These are phyloP conservation scores for Himalopsyche japonica DNA, from an alignment of 2,888 invertebrate genomes.

Conservation along the genomic window DNA sequence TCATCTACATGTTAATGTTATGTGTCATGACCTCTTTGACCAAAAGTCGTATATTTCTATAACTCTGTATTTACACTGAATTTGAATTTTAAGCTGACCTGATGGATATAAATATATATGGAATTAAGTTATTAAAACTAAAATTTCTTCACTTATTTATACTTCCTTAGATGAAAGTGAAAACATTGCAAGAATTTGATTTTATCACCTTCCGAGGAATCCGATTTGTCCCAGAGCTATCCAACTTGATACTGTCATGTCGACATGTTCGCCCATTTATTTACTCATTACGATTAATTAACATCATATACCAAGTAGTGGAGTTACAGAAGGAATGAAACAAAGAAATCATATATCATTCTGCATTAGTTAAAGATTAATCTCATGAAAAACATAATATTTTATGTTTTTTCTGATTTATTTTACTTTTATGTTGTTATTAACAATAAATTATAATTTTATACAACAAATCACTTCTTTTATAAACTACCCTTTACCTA, in stretches of 20 bases:
- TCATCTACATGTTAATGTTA: slow-evolving; percentile 65
- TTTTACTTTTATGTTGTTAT: slow-evolving; percentile 35
- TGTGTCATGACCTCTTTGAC: slow-evolving; percentile 58
- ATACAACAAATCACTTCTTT: slow-evolving; percentile 32
- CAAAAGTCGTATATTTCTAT: slow-evolving; percentile 56
- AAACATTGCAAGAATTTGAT: slow-evolving; percentile 1
- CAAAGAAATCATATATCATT: slow-evolving; percentile 1
- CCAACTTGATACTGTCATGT: slow-evolving; percentile 10
- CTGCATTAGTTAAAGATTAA: slow-evolving; percentile 14
- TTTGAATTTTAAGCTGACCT: slow-evolving; percentile 65
- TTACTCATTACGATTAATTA: neutral
- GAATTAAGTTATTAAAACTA: slow-evolving; percentile 66
- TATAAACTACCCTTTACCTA: neutral
- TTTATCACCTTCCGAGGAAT: neutral
- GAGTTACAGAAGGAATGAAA: neutral
- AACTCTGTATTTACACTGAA: slow-evolving; percentile 65
- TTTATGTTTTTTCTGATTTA: slow-evolving; percentile 25
- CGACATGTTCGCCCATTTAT: neutral
- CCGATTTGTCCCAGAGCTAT: slow-evolving; percentile 20
- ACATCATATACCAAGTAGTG: neutral
- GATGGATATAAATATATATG: slow-evolving; percentile 66
- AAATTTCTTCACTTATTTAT: slow-evolving; percentile 58
- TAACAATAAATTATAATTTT: slow-evolving; percentile 38
- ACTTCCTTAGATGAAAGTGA: neutral
- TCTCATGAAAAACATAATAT: slow-evolving; percentile 18